Evolutionary conservation across 2,797 vertebrate species (phyloP).

Genomic region (Perdix hodgsoniae): DNA sequence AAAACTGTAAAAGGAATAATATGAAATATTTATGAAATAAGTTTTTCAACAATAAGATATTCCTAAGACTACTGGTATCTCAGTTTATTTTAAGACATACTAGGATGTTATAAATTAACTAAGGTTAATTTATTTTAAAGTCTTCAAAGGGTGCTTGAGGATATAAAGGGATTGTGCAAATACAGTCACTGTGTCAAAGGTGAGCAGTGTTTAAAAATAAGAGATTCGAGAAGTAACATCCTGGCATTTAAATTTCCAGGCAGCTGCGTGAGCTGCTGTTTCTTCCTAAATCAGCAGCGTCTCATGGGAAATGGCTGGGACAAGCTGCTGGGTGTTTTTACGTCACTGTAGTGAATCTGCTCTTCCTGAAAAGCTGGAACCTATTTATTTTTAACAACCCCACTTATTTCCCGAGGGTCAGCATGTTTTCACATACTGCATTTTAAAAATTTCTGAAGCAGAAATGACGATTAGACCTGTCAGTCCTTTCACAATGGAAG

Average conservation of each 20-base stretch:
- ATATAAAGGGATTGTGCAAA: neutral
- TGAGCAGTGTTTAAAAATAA: neutral
- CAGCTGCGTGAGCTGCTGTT: conserved; percentile 49
- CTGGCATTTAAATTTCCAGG: conserved; percentile 62
- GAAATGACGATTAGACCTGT: neutral
- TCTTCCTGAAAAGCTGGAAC: conserved; percentile 72
- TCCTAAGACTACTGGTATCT: neutral
- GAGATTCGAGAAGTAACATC: conserved; percentile 16
- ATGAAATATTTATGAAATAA: neutral
- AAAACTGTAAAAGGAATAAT: neutral
- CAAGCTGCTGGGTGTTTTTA: conserved; percentile 71
- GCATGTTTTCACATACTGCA: conserved; percentile 31
- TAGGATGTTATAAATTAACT: neutral
- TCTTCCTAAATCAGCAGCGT: conserved; percentile 47
- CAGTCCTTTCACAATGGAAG: neutral
- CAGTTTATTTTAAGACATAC: neutral
- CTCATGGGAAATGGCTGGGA: conserved; percentile 58
- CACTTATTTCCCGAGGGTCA: conserved; percentile 50
- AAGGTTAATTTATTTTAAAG: neutral
- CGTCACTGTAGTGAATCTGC: conserved; percentile 59
- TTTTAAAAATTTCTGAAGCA: conserved; percentile 54
- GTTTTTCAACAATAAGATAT: neutral
- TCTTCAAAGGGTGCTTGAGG: neutral
- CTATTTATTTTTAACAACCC: conserved; percentile 71
- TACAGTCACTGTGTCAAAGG: conserved; percentile 32